These are phyloP conservation scores for Diplogasteroides magnus DNA, from an alignment of 1,140 invertebrate species.

Conservation along the genomic window DNA sequence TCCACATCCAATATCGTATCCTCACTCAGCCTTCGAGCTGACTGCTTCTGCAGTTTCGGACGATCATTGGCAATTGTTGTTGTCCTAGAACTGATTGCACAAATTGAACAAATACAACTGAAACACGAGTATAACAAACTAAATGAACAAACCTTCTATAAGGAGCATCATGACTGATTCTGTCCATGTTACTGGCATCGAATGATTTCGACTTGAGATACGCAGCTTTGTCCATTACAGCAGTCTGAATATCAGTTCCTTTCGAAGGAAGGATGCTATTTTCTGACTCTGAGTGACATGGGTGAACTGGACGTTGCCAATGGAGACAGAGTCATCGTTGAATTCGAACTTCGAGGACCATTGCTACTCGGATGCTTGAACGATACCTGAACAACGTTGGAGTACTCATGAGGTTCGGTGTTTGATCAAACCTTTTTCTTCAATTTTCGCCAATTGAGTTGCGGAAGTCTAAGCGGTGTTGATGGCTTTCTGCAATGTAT, in stretches of 20 bases:
- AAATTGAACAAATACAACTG: too few relatives aligned
- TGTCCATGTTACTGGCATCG: slow-evolving; percentile 4
- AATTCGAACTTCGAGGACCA: too few relatives aligned
- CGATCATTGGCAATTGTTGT: not conserved
- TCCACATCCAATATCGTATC: slow-evolving; percentile 16
- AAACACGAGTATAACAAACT: not conserved
- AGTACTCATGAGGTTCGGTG: too few relatives aligned
- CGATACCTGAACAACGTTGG: not conserved
- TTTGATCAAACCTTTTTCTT: slow-evolving; percentile 10
- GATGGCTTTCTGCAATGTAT: slow-evolving; percentile 21
- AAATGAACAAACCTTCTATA: slow-evolving; percentile 3
- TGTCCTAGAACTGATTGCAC: not conserved
- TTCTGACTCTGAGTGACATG: not conserved
- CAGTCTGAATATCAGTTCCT: too few relatives aligned
- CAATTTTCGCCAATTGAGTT: slow-evolving; percentile 24
- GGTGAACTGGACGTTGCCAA: not conserved
- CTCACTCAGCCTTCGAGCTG: slow-evolving; percentile 7
- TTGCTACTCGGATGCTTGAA: not conserved
- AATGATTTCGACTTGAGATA: not conserved
- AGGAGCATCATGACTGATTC: not conserved
- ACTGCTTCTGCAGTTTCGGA: slow-evolving; percentile 4
- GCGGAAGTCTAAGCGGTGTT: slow-evolving; percentile 3
- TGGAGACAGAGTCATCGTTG: not conserved
- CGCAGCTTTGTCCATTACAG: not conserved
- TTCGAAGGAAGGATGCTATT: not conserved